These are phyloP conservation scores for Thunnus albacares DNA, from an alignment of 2,797 vertebrate genomes.

Conservation along the genomic window DNA sequence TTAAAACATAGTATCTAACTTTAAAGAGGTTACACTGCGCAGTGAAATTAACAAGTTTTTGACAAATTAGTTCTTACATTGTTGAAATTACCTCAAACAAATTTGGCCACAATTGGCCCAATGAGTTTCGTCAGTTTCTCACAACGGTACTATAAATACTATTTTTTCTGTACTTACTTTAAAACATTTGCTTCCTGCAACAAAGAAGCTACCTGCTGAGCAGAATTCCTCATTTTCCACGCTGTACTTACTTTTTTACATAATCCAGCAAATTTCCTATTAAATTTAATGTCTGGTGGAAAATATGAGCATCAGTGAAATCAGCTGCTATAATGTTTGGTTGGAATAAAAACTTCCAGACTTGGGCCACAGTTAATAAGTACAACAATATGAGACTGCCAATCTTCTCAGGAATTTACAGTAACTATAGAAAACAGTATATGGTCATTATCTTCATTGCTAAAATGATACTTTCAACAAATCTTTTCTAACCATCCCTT, in stretches of 20 bases:
- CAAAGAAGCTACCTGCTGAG: slow-evolving; percentile 28
- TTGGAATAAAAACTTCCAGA: slow-evolving; percentile 46
- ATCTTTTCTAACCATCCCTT: slow-evolving; percentile 38
- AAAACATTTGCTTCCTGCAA: neutral
- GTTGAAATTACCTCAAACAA: slow-evolving; percentile 31
- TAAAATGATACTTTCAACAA: slow-evolving; percentile 23
- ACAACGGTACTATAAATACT: neutral
- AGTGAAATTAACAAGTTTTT: neutral
- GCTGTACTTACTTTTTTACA: slow-evolving; percentile 18
- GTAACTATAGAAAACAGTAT: slow-evolving; percentile 4
- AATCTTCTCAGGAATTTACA: slow-evolving; percentile 7
- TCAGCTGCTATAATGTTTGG: slow-evolving; percentile 48
- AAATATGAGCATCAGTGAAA: slow-evolving; percentile 57
- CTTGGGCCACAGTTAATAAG: slow-evolving; percentile 19
- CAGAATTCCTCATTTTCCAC: neutral
- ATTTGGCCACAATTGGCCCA: slow-evolving; percentile 4
- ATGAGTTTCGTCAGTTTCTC: neutral
- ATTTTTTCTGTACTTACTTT: neutral
- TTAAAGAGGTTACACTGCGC: neutral
- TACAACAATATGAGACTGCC: slow-evolving; percentile 8
- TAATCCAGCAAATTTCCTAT: slow-evolving; percentile 42
- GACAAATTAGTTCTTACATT: neutral
- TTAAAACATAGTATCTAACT: neutral
- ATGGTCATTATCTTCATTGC: neutral
- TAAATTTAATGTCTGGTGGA: slow-evolving; percentile 43